phyloP scores from a whole-genome alignment of 2,888 invertebrate genomes.

The Bibio marci region DNA sequence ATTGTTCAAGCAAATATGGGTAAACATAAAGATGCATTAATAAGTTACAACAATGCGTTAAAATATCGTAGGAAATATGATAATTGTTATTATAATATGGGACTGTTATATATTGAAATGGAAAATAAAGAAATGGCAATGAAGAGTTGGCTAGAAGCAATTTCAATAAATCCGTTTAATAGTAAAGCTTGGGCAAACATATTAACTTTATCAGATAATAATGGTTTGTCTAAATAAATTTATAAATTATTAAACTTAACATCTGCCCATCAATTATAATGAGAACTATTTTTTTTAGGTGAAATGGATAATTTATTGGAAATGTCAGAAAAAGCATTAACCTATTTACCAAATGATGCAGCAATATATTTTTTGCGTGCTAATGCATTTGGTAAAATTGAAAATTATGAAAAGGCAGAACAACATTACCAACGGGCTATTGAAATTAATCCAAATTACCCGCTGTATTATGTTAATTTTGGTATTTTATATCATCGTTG shows the following conservation, averaged over 20 bases:
- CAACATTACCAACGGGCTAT: slow-evolving; percentile 62
- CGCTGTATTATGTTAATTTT: slow-evolving; percentile 78
- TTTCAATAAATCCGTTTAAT: slow-evolving; percentile 57
- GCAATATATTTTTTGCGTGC: slow-evolving; percentile 74
- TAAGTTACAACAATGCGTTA: slow-evolving; percentile 66
- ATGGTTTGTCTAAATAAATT: slow-evolving; percentile 29
- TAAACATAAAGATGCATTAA: slow-evolving; percentile 51
- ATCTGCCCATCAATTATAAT: too few relatives aligned
- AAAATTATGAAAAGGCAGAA: slow-evolving; percentile 64
- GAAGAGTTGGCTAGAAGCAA: slow-evolving; percentile 68
- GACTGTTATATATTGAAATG: slow-evolving; percentile 52
- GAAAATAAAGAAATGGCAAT: slow-evolving; percentile 57
- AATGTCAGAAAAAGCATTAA: slow-evolving; percentile 51
- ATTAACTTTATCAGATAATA: slow-evolving; percentile 65
- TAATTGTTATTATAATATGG: slow-evolving; percentile 88
- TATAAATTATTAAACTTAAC: too few relatives aligned
- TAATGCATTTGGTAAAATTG: slow-evolving; percentile 72
- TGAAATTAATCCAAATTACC: slow-evolving; percentile 44
- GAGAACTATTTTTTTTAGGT: slow-evolving; percentile 35
- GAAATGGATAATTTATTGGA: slow-evolving; percentile 50
- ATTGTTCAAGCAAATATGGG: slow-evolving; percentile 68
- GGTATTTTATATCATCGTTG: slow-evolving; percentile 93
- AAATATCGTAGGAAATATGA: slow-evolving; percentile 63
- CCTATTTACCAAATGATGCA: slow-evolving; percentile 52
- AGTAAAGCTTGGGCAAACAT: slow-evolving; percentile 84